Evolutionary conservation across 2,797 vertebrate genomes (phyloP).

Genomic region (Octomys mimax): DNA sequence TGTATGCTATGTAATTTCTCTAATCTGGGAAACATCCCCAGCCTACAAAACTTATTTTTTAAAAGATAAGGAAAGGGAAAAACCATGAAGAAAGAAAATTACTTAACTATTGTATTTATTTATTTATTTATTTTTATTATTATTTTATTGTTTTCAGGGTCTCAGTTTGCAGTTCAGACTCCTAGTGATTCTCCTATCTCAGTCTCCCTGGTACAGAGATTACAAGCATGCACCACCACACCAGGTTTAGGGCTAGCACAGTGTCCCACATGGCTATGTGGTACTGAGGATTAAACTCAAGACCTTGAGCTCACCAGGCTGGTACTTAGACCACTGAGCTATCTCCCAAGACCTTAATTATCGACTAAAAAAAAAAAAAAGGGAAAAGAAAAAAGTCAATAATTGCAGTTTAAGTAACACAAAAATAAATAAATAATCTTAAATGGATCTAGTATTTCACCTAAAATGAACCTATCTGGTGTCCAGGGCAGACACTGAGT

Average conservation of each 20-base stretch:
- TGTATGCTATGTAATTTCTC: neutral
- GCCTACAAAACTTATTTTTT: neutral
- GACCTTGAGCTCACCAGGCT: no score
- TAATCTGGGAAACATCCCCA: neutral
- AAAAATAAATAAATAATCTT: neutral
- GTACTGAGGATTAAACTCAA: no score
- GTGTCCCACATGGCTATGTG: no score
- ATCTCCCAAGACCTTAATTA: no score
- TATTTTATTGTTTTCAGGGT: no score
- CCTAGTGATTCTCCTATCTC: no score
- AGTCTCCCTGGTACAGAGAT: no score
- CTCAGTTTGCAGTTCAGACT: no score
- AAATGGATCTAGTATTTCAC: neutral
- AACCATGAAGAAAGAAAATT: neutral
- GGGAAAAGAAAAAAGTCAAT: neutral
- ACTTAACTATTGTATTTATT: neutral
- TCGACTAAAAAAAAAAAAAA: neutral
- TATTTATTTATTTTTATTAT: no score
- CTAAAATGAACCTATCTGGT: neutral
- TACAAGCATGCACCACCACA: no score
- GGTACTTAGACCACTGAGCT: no score
- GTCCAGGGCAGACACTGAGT: neutral
- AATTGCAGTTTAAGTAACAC: neutral
- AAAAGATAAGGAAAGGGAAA: neutral
- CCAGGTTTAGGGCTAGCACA: no score